phyloP scores from a whole-genome alignment of 2,797 vertebrate species.

The Champsocephalus gunnari region DNA sequence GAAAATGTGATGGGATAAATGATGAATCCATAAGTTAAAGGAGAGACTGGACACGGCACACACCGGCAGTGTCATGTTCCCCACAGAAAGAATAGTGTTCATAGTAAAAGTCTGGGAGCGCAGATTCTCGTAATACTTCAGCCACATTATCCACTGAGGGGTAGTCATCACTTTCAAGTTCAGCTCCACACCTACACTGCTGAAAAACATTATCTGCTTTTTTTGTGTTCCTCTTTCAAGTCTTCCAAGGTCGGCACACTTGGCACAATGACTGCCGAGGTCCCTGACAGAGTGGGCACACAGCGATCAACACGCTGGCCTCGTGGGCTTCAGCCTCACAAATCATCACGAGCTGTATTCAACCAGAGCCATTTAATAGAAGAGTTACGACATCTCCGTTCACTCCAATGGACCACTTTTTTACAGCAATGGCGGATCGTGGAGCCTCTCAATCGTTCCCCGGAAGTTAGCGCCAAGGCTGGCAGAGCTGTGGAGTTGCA shows the following conservation, averaged over 20 bases:
- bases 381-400: too few species aligned
- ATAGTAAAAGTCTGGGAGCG: slow-evolving; percentile 12
- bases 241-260: slow-evolving; percentile 53
- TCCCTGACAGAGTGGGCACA: slow-evolving; percentile 56
- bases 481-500: too few species aligned
- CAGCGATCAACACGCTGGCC: slow-evolving; percentile 59
- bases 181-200: background rate
- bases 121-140: background rate
- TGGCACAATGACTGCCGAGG: slow-evolving; percentile 53
- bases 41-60: slow-evolving; percentile 6
- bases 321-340: slow-evolving; percentile 48
- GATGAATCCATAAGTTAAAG: background rate
- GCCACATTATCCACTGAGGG: background rate
- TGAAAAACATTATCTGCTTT: background rate
- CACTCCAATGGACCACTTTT: too few species aligned
- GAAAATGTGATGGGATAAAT: too few species aligned
- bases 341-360: slow-evolving; percentile 54
- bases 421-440: too few species aligned
- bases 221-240: background rate
- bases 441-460: too few species aligned
- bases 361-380: too few species aligned
- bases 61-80: background rate
- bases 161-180: background rate
- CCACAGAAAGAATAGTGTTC: background rate
- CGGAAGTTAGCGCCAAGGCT: too few species aligned